phyloP scores from a whole-genome alignment of 1,140 invertebrate genomes.

The Oncopodura yosiiana region DNA sequence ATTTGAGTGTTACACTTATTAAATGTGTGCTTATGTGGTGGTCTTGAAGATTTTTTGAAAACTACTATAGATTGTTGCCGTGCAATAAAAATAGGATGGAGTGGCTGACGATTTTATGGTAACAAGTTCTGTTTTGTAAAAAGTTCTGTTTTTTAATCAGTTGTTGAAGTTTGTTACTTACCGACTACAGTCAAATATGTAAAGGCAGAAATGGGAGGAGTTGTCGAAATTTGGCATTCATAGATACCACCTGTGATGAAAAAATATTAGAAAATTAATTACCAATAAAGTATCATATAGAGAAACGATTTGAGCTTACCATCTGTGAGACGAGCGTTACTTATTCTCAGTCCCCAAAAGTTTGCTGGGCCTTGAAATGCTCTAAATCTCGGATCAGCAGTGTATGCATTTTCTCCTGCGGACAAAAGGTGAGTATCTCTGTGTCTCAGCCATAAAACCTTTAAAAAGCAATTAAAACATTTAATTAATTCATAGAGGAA shows the following conservation, averaged over 20 bases:
- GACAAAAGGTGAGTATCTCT: slow-evolving; percentile 34
- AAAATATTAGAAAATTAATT: slow-evolving; percentile 1
- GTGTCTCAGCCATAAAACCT: slow-evolving; percentile 33
- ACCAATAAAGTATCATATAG: neutral
- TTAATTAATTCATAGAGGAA: too few species aligned
- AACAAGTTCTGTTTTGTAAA: too few species aligned
- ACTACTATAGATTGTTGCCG: too few species aligned
- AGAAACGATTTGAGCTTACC: slow-evolving; percentile 31
- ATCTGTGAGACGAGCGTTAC: slow-evolving; percentile 39
- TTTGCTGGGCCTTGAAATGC: slow-evolving; percentile 27
- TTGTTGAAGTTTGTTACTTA: too few species aligned
- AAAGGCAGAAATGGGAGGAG: slow-evolving; percentile 39
- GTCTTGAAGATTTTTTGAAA: too few species aligned
- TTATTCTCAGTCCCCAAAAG: slow-evolving; percentile 43
- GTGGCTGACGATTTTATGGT: too few species aligned
- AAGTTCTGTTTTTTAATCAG: too few species aligned
- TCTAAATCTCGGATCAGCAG: slow-evolving; percentile 30
- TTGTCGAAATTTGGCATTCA: slow-evolving; percentile 43
- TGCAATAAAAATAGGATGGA: too few species aligned
- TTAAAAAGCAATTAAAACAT: slow-evolving; percentile 9
- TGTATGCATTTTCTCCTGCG: slow-evolving; percentile 30
- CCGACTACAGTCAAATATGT: slow-evolving; percentile 39
- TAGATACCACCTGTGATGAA: slow-evolving; percentile 26
- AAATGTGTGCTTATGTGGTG: too few species aligned
- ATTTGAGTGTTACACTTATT: too few species aligned